Evolutionary conservation across 1,140 invertebrate species (phyloP), one percentile per base, ranked within the genome.

Genomic region (Diabrotica virgifera): DNA sequence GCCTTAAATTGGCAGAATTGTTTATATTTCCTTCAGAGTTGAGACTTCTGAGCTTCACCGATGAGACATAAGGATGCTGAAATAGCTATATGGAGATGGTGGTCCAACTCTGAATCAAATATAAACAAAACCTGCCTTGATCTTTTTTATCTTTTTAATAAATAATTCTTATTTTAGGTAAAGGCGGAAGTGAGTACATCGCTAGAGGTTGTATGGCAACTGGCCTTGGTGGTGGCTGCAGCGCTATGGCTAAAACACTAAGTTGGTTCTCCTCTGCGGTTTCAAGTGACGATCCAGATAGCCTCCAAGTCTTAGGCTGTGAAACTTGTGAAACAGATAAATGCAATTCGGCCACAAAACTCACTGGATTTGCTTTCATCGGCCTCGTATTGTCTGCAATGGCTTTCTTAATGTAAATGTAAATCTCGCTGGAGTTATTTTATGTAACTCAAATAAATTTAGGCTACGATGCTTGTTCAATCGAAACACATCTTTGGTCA

Each of bases 161-260:
- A 62, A 13, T 36, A 4, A 52, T 36, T 52, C 12, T 71, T 24
- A 24, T 24, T 74, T 61, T 40, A 74, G 72, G 70, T 59, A 53
- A 62, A n/a, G 57, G 78, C 57, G 81, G 81, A 36, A 74, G 77
- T 0, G 63, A 76, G 6, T 80, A 78, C 68, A 80, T 78, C 66
- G 80, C 80, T 60, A 75, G 75, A 5, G 69, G 73, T 7, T 81
- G 79, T 70, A 69, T 80, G 11, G 70, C 51, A 46, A 40, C 35
- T 62, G 78, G 10, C 63, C n/a, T n/a, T 24, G 53, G 78, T 24
- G 64, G 80, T 0, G 66, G 76, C 4, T 76, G 78, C 40, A 63
- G 73, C 3, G 73, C 79, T 0, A 67, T 75, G 13, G 80, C 80
- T 56, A 77, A 79, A 59, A 77, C 79, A 75, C 70, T 71, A 9